phyloP scores from a whole-genome alignment of 2,113 vertebrate species.

The Myxocyprinus asiaticus region DNA sequence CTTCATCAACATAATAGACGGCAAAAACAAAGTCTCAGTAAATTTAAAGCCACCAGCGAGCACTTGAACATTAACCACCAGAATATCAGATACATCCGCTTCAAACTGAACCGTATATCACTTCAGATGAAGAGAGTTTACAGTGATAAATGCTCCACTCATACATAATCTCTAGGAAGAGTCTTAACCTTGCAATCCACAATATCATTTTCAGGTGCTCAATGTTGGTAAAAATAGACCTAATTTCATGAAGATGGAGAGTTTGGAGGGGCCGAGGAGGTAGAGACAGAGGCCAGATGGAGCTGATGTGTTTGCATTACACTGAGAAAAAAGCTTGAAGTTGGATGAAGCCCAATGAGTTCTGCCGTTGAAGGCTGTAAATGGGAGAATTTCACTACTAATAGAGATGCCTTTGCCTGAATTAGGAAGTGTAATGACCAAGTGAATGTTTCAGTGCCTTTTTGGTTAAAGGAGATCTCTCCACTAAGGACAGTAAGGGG shows the following conservation, averaged over 20 bases:
- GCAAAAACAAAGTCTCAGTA: neutral
- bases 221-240: conserved; percentile 67
- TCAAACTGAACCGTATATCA: conserved; percentile 35
- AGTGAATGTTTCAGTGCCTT: conserved; percentile 35
- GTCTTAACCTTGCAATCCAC: conserved; percentile 35
- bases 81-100: neutral
- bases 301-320: conserved; percentile 50
- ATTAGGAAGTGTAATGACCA: conserved; percentile 36
- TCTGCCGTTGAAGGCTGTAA: conserved; percentile 33
- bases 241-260: conserved; percentile 56
- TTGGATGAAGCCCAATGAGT: conserved; percentile 41
- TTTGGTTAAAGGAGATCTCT: conserved; percentile 22
- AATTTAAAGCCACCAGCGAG: neutral
- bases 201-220: conserved; percentile 68
- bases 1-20: neutral
- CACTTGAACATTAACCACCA: conserved; percentile 27
- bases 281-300: conserved; percentile 39
- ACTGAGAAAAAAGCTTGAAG: conserved; percentile 33
- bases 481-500: too few relatives aligned
- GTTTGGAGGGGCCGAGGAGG: conserved; percentile 56
- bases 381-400: conserved; percentile 36
- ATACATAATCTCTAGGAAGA: conserved; percentile 47
- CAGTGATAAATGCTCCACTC: conserved; percentile 60
- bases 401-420: conserved; percentile 22
- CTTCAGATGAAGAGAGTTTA: neutral